Evolutionary conservation across 2,888 invertebrate genomes (phyloP), one percentile per base, ranked within the genome.

Genomic region (Myopa tessellatipennis): DNA sequence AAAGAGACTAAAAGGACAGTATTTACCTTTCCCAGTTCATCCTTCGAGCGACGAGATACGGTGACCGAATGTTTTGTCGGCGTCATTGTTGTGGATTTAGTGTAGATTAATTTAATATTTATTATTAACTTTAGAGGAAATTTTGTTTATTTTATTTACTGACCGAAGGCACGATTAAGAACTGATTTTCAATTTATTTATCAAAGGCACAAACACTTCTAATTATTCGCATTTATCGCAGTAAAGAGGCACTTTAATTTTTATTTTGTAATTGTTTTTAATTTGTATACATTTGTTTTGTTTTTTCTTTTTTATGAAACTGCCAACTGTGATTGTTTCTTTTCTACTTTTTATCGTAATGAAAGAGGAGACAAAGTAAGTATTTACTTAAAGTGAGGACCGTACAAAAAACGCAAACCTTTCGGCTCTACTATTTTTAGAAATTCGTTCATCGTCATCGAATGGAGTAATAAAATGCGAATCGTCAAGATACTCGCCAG

Each of bases 361-460:
- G 26, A 26, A 61, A 26, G 26, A 26, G 26, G 26, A 26, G 26
- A 61, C 14, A 26, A 26, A 26, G 26, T n/a, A 61, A 68, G 45
- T 52, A 76, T 74, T 4, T 67, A 77, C 77, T 72, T 52, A 34
- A 34, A 74, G 6, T 50, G 77, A 55, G 60, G 77, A 67, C 74
- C 58, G 52, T 72, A n/a, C 61, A 77, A 65, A 61, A 40, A 52
- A 26, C 73, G 73, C 45, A 74, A 81, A 80, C 78, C 76, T 82
- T 81, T 82, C 76, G 76, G 77, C 2, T 80, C 76, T 70, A 73
- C 81, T 83, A 83, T 83, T 83, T 83, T 83, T 83, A 83, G 82
- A 83, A 81, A 83, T 83, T 82, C 77, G 82, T 82, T 83, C 83
- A 83, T 81, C 81, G 74, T 77, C 79, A 73, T 58, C 61, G 69